Base-by-base conservation (phyloP, 2,888 invertebrate genomes). In the Cephus runcator region DNA sequence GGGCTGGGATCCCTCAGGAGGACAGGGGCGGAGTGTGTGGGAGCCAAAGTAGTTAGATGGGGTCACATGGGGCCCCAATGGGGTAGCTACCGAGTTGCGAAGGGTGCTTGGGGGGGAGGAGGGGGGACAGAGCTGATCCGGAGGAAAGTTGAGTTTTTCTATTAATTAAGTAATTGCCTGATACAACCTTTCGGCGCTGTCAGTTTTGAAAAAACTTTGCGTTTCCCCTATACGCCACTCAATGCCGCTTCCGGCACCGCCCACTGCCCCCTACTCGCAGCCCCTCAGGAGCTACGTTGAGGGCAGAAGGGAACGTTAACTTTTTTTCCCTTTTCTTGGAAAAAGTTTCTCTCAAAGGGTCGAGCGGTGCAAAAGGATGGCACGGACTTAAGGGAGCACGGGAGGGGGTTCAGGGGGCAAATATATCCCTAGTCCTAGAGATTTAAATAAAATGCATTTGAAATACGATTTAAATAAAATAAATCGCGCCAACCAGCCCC, bases 81-180 rank as follows among this genome's bases (percentile, higher is more conserved):
- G 56, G 56, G 56, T 23, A 23, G 9, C 15, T 56, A 56, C 23
- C 15, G 9, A 56, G 56, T 23, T 56, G 9, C 9, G 56, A 56
- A 56, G 56, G 56, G 56, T 56, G 56, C 56, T 36, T 12, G 12
- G 36, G 69, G 31, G 4, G 30, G 0, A 4, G 11, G 30, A 0
- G 4, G 30, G 33, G 31, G 33, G 71, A 11, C 33, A 33, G 71
- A 15, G 31, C 12, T 11, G 71, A 33, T 33, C 12, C 6, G 9
- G 12, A 30, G 15, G 2, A 71, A 33, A 33, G 71, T 71, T 71
- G 31, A 71, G 71, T 71, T 71, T 71, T 71, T 71, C 30, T 33
- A 71, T 71, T 71, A 71, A 71, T 71, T 71, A 71, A 31, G 71
- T 71, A 71, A 71, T 71, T 71, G 71, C 71, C 33, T 71, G 71